phyloP scores from a whole-genome alignment of 2,797 vertebrate species.

The Chaunax sp. region DNA sequence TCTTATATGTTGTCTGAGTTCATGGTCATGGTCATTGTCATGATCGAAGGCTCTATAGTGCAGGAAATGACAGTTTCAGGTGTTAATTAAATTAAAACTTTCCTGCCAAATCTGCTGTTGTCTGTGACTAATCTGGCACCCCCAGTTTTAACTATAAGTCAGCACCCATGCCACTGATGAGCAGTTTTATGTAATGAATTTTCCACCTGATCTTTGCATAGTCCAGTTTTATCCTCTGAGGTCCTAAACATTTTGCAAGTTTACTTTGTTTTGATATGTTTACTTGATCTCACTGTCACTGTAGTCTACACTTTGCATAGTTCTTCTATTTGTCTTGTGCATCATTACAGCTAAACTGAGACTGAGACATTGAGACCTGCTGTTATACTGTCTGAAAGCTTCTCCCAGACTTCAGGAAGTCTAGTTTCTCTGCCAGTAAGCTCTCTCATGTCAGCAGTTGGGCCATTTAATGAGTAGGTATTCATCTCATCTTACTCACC shows the following conservation, averaged over 20 bases:
- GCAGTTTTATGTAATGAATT: conserved; percentile 7
- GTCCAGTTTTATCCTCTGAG: conserved; percentile 13
- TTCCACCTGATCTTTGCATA: background rate
- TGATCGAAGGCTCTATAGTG: too few species aligned
- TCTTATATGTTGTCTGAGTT: too few species aligned
- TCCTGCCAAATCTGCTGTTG: too few species aligned
- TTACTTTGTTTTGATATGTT: conserved; percentile 9
- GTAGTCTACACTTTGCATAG: background rate
- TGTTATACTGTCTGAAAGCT: conserved; percentile 6
- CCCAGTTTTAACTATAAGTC: too few species aligned
- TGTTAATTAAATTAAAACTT: too few species aligned
- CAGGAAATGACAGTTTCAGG: too few species aligned
- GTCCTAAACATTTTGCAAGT: conserved; percentile 3
- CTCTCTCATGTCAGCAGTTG: conserved; percentile 27
- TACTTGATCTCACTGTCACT: background rate
- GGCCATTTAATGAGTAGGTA: conserved; percentile 35
- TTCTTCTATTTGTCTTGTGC: background rate
- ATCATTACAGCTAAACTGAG: background rate
- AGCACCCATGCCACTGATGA: background rate
- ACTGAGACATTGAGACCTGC: conserved; percentile 8
- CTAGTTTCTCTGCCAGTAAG: conserved; percentile 1
- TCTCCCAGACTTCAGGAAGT: conserved; percentile 1
- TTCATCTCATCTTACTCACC: conserved; percentile 23
- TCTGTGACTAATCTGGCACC: too few species aligned
- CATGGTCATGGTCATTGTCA: too few species aligned